Evolutionary conservation across 2,888 invertebrate genomes (phyloP), one percentile per base, ranked within the genome.

Genomic region (Spodoptera exigua): DNA sequence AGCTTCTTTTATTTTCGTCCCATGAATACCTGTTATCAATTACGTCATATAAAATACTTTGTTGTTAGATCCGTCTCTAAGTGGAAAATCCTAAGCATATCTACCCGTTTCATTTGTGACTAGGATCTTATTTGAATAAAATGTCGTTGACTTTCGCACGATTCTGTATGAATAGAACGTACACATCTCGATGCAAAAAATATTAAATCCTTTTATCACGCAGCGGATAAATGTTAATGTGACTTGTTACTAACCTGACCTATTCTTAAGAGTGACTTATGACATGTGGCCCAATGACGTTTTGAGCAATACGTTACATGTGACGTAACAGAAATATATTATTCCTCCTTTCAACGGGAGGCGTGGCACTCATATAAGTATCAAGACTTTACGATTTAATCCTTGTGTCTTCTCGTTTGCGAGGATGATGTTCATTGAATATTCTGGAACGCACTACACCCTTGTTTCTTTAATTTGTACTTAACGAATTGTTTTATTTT

Each of bases 21-120:
- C 35, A 53, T 53, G 49, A 72, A 62, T 62, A 60, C 48, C 16
- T 41, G 56, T 45, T 63, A 69, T 70, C 53, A 57, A 59, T 83
- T 82, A 84, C 84, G 82, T 87, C 83, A 85, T 78, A 70, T 70
- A 70, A 73, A 46, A 27, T 27, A 76, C 80, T 82, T 83, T 78
- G 83, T 78, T 60, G 52, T 64, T 70, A 87, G 86, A 84, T 89
- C 88, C 88, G 88, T 83, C 83, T 84, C 58, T 66, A 52, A 64
- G 63, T 79, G 88, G 88, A 79, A 89, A 89, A 86, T 72, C 89
- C 89, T 80, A 76, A 75, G 70, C 57, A 70, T 73, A n/a, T n/a
- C n/a, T n/a, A 75, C 76, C 74, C 70, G 62, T 71, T 66, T 53
- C 21, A 66, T 70, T 71, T 73, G 61, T 56, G 59, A 71, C 78